A percentile compares a stretch with the other conserved stretches of the same genome.
These are phyloP conservation scores for Brachirus orientalis DNA, from an alignment of 2,113 vertebrate species.

Conservation along the genomic window DNA sequence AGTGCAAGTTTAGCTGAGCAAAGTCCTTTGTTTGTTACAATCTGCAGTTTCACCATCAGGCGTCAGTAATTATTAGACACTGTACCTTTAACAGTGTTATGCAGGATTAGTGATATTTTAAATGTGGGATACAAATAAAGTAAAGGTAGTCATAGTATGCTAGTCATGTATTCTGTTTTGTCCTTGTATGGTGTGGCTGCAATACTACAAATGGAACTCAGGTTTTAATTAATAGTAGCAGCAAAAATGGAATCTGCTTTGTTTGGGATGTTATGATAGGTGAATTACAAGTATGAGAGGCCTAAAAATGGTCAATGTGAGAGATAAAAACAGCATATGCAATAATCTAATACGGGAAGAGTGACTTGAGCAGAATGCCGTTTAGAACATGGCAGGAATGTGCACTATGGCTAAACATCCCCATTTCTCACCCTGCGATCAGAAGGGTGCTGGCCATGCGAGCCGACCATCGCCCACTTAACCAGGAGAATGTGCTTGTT, in stretches of 20 bases:
- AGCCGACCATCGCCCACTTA: constrained; percentile 55
- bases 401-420: constrained; percentile 75
- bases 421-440: constrained; percentile 54
- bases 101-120: too few species aligned
- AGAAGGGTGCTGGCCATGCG: constrained; percentile 44
- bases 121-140: too few species aligned
- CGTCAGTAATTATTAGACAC: too few species aligned
- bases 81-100: too few species aligned
- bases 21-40: too few species aligned
- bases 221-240: background rate
- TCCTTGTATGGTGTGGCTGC: background rate
- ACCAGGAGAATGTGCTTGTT: constrained; percentile 79
- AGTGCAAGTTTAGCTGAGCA: too few species aligned
- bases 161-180: background rate
- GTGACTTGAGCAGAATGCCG: constrained; percentile 53
- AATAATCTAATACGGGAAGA: constrained; percentile 36
- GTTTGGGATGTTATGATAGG: background rate
- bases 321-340: constrained; percentile 10
- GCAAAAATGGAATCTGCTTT: constrained; percentile 15
- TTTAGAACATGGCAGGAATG: constrained; percentile 71
- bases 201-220: constrained; percentile 8
- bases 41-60: too few species aligned
- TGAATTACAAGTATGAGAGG: constrained; percentile 18
- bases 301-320: constrained; percentile 48
- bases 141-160: background rate